Base-by-base conservation (phyloP, 2,113 vertebrate species). In the Microcebus jonahi region DNA sequence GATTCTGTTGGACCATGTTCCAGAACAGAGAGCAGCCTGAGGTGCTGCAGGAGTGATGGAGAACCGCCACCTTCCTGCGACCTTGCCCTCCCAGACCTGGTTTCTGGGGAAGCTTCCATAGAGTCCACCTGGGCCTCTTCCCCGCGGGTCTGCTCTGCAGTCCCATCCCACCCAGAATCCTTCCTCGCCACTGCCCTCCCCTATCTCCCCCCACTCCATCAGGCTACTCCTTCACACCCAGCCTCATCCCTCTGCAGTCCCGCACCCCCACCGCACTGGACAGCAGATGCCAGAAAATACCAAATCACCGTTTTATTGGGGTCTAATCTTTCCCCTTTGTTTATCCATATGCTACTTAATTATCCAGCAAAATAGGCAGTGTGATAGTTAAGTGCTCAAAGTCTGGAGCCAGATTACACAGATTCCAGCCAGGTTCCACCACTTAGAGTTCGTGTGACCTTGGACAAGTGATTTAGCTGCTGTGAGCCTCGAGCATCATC, bases 81-180 rank as follows among this genome's bases (percentile, higher is more conserved):
- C 53, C 76, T 42, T 57, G 14, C 8, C 18, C 55, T 50, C 85
- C 8, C 3, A 18, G 25, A 48, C 95, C n/a, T 59, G n/a, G 88
- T 20, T 81, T 82, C 80, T n/a, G 31, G 39, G 48, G 88, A 77
- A 36, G 17, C 31, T 2, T 70, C 42, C 34, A 42, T 1, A 8
- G 63, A 23, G 45, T 25, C n/a, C 2, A 2, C 6, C n/a, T 36
- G 39, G 65, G 36, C 71, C 63, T 31, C 76, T 50, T 39, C 57
- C 25, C 82, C 36, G 50, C 2, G 23, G 17, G 0, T 71, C 59
- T 7, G 3, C 21, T 12, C 15, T 34, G 20, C 5, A 2, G 36
- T 11, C 0, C 20, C 11, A 3, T n/a, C 45, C 39, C 21, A 9
- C 80, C 65, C 7, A 1, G 67, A 59, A n/a, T 15, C 18, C 34